Conservation (phyloP, 1,140 invertebrate genomes). For the Melitaea cinxia region DNA sequence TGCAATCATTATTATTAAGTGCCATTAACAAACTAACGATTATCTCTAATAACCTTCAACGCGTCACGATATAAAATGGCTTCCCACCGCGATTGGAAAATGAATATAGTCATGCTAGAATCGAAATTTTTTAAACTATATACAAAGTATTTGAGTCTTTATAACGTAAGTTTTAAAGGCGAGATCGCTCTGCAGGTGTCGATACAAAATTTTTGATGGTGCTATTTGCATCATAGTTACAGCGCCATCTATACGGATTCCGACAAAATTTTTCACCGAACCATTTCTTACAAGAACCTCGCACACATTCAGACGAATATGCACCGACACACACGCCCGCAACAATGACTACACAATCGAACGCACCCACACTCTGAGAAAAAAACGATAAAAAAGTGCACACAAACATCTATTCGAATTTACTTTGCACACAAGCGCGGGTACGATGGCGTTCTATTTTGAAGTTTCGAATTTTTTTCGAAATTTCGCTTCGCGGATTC, state of each 20-base stretch:
- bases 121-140: conserved; percentile 31
- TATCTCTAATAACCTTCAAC: conserved; percentile 36
- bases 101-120: conserved; percentile 38
- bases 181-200: conserved; percentile 7
- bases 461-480: conserved; percentile 44
- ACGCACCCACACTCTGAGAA: conserved; percentile 77
- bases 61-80: conserved; percentile 39
- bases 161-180: conserved; percentile 1
- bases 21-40: conserved; percentile 36
- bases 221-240: conserved; percentile 60
- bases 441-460: conserved; percentile 49
- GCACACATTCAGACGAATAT: conserved; percentile 47
- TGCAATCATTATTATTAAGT: conserved; percentile 30
- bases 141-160: conserved; percentile 18
- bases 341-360: conserved; percentile 67
- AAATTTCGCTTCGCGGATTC: conserved; percentile 33
- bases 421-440: conserved; percentile 52
- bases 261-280: conserved; percentile 76
- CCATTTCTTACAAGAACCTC: conserved; percentile 79
- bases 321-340: conserved; percentile 44
- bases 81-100: conserved; percentile 37
- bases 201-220: conserved; percentile 66
- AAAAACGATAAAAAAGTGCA: conserved; percentile 80
- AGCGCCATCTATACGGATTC: conserved; percentile 77
- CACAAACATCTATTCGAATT: conserved; percentile 57